Percentiles rank a stretch among this genome's conserved stretches.
phyloP scores from a whole-genome alignment of 2,797 vertebrate species.

The Chrysocyon brachyurus region DNA sequence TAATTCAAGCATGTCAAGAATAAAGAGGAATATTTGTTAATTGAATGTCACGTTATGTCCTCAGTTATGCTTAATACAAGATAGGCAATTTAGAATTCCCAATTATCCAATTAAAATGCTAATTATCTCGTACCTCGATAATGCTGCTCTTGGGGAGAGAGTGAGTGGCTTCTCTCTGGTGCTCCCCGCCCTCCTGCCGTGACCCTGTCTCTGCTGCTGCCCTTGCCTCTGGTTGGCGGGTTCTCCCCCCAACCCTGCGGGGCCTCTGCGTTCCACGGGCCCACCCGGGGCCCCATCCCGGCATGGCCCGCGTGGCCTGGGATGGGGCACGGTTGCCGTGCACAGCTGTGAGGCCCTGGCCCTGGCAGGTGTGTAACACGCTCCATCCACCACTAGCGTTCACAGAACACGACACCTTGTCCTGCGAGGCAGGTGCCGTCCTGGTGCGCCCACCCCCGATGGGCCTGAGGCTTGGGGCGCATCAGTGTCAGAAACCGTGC shows the following conservation, averaged over 20 bases:
- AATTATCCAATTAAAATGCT: constrained; percentile 88
- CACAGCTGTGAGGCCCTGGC: neutral
- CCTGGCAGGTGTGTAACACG: neutral
- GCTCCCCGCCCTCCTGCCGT: neutral
- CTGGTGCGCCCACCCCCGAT: rapidly evolving
- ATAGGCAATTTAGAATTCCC: constrained; percentile 86
- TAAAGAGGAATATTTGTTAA: constrained; percentile 80
- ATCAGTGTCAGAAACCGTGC: neutral
- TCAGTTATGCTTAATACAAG: constrained; percentile 81
- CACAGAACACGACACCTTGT: neutral
- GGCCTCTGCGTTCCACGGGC: neutral
- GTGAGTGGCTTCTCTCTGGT: constrained; percentile 56
- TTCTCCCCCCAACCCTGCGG: neutral
- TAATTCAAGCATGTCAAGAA: constrained; percentile 75
- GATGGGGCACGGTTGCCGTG: neutral
- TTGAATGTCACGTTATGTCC: constrained; percentile 79
- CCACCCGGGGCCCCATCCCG: neutral
- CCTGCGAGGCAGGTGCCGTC: rapidly evolving
- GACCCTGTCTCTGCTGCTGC: neutral
- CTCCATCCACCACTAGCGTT: rapidly evolving
- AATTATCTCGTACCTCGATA: constrained; percentile 83
- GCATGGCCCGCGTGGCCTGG: too few species aligned
- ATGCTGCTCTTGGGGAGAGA: constrained; percentile 72
- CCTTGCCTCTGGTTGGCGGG: constrained; percentile 58
- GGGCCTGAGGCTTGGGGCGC: neutral